Evolutionary conservation across 1,140 invertebrate species (phyloP), one percentile per base, ranked within the genome.

Genomic region (Globodera rostochiensis): DNA sequence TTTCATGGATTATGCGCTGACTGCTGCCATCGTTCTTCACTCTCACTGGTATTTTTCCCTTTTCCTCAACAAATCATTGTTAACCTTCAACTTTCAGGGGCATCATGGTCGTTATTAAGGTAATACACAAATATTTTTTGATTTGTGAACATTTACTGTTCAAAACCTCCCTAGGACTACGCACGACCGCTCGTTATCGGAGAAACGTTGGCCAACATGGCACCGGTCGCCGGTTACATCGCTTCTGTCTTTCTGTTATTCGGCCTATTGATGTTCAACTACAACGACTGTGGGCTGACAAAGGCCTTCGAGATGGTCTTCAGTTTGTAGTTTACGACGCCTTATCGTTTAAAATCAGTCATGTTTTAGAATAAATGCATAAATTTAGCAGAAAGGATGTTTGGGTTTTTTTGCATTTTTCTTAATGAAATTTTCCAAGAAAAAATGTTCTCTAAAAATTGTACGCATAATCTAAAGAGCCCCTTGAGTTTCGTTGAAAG

Each of bases 251-350:
- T 87, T 53, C 80, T 89, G 70, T 79, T 88, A n/a, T 86, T 81
- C 67, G 87, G 79, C 45, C 83, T 89, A 3, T 74, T 89, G 50
- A 82, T 86, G 80, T 89, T 89, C 84, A 90, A 89, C 74, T 86
- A 86, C 84, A 90, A 90, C 80, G 89, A 90, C 74, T 88, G 90
- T 66, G 88, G 88, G 74, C 78, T 89, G 53, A 89, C 89, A 49
- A 80, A 83, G 45, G 89, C 88, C n/a, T 89, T 89, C 79, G 88
- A 90, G 77, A 82, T 88, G 74, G 84, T 90, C 74, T 89, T 89
- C 82, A 83, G 85, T 64, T 84, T 89, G 6, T 89, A 89, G 64
- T 53, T 36, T 36, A 36, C 36, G 36, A 36, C 36, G 3, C 36
- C 1, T 36, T 3, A 36, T 36, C 36, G 36, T 36, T 36, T 36